Evolutionary conservation across 2,888 invertebrate genomes (phyloP), one percentile per base, ranked within the genome.

Genomic region (Stenurella melanura): DNA sequence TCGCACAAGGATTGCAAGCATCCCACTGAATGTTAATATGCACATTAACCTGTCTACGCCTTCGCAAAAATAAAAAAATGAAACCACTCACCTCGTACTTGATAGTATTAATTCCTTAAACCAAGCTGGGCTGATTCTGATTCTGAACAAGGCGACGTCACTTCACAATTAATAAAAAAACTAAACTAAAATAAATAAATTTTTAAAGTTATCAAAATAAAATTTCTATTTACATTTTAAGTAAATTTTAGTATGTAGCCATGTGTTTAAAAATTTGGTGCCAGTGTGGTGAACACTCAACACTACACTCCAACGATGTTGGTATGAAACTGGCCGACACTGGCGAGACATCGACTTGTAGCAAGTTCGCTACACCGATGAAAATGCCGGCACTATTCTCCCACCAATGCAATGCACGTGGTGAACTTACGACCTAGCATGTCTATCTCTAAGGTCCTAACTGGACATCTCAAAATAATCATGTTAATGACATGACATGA

Each of bases 371-470:
- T 60, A 42, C 38, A 60, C 60, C 18, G 57, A 42, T 11, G 60
- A 38, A 64, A 38, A 70, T 60, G 38, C 70, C 70, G 70, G 70
- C 70, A 60, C 12, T 34, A 54, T 60, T 70, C 70, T 64, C 70
- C 70, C 58, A 60, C 70, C 70, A 70, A 5, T n/a, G 70, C 11
- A 50, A 42, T 42, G 70, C 70, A 70, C 70, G 70, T 70, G 70
- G 70, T 70, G 70, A 70, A 70, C 70, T 70, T 70, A 60, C 70
- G 70, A 70, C 70, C 70, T 21, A 60, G 60, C 60, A 58, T 18
- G 60, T 60, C 58, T 60, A 70, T 70, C 70, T 58, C 60, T 70
- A 70, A n/a, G 60, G 60, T 70, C 70, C 70, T 70, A 70, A 70
- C 60, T 70, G 60, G 70, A 70, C 60, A 70, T 60, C 70, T 70